A percentile compares a stretch with the other conserved stretches of the same genome.
Conservation (phyloP, 2,113 vertebrate genomes). For the Phaethornis superciliosus region DNA sequence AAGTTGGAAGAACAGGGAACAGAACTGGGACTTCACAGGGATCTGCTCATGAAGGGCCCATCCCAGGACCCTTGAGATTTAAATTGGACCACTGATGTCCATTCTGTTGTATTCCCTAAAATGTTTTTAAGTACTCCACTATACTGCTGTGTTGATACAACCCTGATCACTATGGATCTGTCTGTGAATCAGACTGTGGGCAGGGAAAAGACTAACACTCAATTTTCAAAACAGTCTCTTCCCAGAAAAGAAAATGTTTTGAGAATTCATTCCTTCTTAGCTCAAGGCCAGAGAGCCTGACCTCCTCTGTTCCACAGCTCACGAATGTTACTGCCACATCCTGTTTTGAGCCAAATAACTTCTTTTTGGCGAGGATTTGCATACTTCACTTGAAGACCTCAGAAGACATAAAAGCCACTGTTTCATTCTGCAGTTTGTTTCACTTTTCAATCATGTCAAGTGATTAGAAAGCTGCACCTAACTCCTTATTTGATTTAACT, state of each 20-base stretch:
- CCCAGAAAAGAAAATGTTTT: conserved; percentile 17
- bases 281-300: not conserved
- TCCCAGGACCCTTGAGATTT: not conserved
- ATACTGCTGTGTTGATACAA: not conserved
- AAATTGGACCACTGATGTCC: not conserved
- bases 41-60: not conserved
- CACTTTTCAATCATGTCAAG: not conserved
- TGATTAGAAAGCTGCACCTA: not conserved
- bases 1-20: not conserved
- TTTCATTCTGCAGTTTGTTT: not conserved
- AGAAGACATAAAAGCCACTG: not conserved
- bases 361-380: not conserved
- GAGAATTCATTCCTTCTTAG: not conserved
- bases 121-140: not conserved
- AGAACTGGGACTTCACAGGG: not conserved
- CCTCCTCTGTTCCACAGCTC: not conserved
- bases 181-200: not conserved
- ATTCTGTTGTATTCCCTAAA: not conserved
- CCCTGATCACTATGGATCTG: not conserved
- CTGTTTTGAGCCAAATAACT: not conserved
- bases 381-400: not conserved
- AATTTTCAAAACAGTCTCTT: not conserved
- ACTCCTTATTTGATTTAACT: not conserved
- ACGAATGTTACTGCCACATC: not conserved
- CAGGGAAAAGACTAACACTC: not conserved